Base-by-base conservation (phyloP, 53 echinoderm and acorn worm genomes). In the Echinarachnius parma region DNA sequence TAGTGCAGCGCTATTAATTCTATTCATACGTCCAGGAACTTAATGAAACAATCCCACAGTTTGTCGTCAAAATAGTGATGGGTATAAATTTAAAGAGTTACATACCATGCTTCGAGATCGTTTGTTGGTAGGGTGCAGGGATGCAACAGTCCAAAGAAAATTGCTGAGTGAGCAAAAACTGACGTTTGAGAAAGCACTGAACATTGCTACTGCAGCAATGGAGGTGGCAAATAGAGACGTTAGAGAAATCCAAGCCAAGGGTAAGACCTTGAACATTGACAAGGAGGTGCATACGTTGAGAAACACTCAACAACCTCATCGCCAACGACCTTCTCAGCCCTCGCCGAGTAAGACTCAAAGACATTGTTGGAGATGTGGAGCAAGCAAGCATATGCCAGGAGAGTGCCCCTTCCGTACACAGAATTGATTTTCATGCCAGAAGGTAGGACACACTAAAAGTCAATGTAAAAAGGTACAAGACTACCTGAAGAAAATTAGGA, bases 191-290 rank as follows among this genome's bases (percentile, higher is more conserved):
- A 75, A 75, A 44, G 75, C 75, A 15, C n/a, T 76, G 11, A 30
- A 47, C 31, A 76, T 76, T 31, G 47, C 60, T 16, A 37, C 22
- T 5, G 46, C 13, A 16, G 58, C 59, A 10, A 75, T 75, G 75
- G 59, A 75, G 30, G 45, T 75, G 1, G 76, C 68, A 28, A 68
- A 52, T 52, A 50, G 27, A 34, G 68, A 68, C 34, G 68, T 68
- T 7, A 34, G 29, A 31, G 34, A 68, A 16, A 10, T 50, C 14
- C 52, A 19, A 19, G 19, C 52, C 14, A 50, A 15, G 16, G 52
- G 52, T 50, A 50, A 19, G 39, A 39, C 39, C 39, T 39, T 39
- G 39, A 39, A 39, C 39, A 39, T 39, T 39, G 39, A n/a, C n/a
- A 39, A 39, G 39, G 13, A 39, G 13, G 39, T 39, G 39, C 39